phyloP scores from a whole-genome alignment of 2,888 invertebrate species.

The Cataglyphis rosenhaueri region DNA sequence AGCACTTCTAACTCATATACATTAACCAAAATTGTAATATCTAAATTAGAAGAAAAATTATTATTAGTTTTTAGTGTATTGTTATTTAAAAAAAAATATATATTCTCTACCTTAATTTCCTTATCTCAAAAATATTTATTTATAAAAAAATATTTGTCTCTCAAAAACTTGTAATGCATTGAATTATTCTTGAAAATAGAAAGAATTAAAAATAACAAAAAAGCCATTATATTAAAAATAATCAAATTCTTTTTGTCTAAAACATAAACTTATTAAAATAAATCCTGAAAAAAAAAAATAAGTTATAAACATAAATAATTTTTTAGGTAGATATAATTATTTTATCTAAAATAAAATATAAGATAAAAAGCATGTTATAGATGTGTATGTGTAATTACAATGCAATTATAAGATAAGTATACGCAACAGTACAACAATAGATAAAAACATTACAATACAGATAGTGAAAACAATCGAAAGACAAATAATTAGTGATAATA shows the following conservation, averaged over 20 bases:
- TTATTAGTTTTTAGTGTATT: background rate
- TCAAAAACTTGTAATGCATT: background rate
- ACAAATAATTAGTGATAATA: background rate
- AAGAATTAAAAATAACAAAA: background rate
- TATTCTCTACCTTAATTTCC: background rate
- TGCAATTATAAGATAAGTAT: background rate
- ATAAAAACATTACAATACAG: background rate
- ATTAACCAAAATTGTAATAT: background rate
- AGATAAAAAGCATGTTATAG: background rate
- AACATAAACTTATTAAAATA: background rate
- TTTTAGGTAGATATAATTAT: background rate
- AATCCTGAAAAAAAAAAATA: background rate
- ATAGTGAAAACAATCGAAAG: background rate
- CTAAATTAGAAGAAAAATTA: background rate
- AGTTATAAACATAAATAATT: background rate
- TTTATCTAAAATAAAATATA: slow-evolving; percentile 1
- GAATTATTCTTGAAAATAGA: background rate
- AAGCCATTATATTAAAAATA: background rate
- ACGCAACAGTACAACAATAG: background rate
- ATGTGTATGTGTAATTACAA: background rate
- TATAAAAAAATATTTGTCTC: background rate
- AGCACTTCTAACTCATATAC: background rate
- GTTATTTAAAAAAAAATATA: background rate
- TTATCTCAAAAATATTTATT: background rate
- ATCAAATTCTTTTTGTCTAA: background rate